These are phyloP conservation scores for Bombycilla garrulus DNA, from an alignment of 2,113 vertebrate genomes.

Conservation along the genomic window DNA sequence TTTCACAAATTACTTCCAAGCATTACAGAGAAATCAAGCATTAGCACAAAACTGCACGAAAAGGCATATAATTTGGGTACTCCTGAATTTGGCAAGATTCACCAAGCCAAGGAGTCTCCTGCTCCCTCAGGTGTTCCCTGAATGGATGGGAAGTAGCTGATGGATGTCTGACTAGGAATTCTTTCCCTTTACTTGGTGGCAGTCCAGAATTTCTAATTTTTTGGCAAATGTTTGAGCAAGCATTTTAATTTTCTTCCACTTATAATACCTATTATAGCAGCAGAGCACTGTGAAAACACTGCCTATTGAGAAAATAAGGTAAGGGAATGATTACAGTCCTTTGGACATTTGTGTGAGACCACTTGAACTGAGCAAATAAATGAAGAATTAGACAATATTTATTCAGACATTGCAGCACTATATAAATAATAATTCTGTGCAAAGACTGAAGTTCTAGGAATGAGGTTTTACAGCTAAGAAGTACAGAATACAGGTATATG, in stretches of 20 bases:
- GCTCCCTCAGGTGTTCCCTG: not conserved
- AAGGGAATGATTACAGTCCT: not conserved
- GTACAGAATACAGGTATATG: not conserved
- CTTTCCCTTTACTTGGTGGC: not conserved
- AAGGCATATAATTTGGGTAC: not conserved
- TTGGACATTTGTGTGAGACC: not conserved
- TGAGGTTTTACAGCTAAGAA: not conserved
- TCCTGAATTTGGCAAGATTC: not conserved
- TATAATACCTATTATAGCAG: not conserved
- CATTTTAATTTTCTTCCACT: slow-evolving; percentile 30
- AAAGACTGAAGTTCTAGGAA: not conserved
- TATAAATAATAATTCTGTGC: not conserved
- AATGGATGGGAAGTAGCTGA: not conserved
- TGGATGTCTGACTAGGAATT: not conserved
- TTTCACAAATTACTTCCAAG: slow-evolving; percentile 5
- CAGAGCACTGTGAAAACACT: not conserved
- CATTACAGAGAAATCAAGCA: not conserved
- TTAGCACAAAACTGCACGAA: not conserved
- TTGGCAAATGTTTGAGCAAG: not conserved
- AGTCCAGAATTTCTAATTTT: not conserved
- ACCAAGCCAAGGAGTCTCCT: not conserved
- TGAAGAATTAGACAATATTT: not conserved
- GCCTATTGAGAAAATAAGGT: not conserved
- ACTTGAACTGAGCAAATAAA: not conserved
- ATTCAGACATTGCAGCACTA: not conserved